phyloP scores from a whole-genome alignment of 92 coral and sea anemone species.

The Desmophyllum pertusum region DNA sequence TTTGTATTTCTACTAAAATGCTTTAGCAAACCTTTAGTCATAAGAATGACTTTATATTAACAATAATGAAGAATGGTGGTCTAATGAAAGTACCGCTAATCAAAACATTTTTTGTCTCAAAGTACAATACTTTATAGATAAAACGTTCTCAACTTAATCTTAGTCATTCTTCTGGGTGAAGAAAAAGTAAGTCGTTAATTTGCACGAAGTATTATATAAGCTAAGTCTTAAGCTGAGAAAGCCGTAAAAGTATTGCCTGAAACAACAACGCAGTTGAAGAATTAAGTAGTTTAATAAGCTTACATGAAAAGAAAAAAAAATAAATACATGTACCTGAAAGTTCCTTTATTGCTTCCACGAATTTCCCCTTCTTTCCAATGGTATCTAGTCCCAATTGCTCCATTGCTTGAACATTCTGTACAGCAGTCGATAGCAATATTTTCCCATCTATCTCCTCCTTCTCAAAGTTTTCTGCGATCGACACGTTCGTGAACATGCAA shows the following conservation, averaged over 20 bases:
- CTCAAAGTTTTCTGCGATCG: slow-evolving; percentile 31
- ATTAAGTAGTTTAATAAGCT: too few species aligned
- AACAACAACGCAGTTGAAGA: too few species aligned
- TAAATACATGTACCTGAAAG: slow-evolving; percentile 42
- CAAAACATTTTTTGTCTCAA: too few species aligned
- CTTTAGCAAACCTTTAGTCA: too few species aligned
- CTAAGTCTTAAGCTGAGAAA: not conserved
- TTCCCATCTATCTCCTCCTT: slow-evolving; percentile 34
- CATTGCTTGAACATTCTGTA: not conserved
- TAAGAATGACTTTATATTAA: too few species aligned
- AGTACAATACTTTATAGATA: too few species aligned
- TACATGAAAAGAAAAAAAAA: too few species aligned
- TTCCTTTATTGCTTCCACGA: not conserved
- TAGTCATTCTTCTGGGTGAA: not conserved
- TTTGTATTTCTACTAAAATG: too few species aligned
- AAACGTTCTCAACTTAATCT: not conserved
- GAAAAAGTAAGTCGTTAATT: not conserved
- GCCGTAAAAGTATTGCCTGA: too few species aligned
- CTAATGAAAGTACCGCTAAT: too few species aligned
- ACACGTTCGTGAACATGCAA: not conserved
- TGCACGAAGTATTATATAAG: not conserved
- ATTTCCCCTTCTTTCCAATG: slow-evolving; percentile 40
- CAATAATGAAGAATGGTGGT: too few species aligned
- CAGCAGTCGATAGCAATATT: slow-evolving; percentile 12
- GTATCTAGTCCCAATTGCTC: slow-evolving; percentile 29